Percentiles rank a stretch among this genome's conserved stretches.
These are phyloP conservation scores for Erpobdella octoculata DNA, from an alignment of 2,888 invertebrate genomes.

Conservation along the genomic window DNA sequence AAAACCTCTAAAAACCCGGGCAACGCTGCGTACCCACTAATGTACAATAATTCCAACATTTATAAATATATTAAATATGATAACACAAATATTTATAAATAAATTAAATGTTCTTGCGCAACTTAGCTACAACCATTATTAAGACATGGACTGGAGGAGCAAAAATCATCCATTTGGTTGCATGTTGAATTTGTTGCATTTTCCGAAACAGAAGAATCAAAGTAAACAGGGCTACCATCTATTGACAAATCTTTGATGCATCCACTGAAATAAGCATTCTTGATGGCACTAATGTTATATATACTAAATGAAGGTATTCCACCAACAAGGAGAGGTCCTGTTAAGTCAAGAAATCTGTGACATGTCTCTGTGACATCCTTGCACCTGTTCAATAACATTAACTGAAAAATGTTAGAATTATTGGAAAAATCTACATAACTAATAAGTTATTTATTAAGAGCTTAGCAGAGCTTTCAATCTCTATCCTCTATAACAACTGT, in stretches of 20 bases:
- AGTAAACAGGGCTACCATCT: constrained; percentile 76
- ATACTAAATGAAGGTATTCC: constrained; percentile 62
- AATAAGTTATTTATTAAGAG: background rate
- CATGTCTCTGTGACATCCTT: constrained; percentile 55
- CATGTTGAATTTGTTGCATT: constrained; percentile 63
- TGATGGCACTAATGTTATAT: constrained; percentile 14
- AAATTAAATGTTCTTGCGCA: too few relatives aligned
- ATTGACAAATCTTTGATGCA: constrained; percentile 81
- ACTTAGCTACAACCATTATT: constrained; percentile 30
- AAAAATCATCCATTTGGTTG: constrained; percentile 72
- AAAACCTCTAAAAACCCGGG: too few relatives aligned
- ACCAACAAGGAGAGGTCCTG: constrained; percentile 79
- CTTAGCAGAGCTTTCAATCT: background rate
- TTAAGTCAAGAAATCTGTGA: constrained; percentile 75
- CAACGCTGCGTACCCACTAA: too few relatives aligned
- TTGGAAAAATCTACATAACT: too few relatives aligned
- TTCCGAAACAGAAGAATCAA: constrained; percentile 58
- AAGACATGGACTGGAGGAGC: constrained; percentile 54
- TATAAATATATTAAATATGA: too few relatives aligned
- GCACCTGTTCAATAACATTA: constrained; percentile 52
- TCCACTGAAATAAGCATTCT: constrained; percentile 54
- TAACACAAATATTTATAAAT: too few relatives aligned
- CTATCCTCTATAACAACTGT: background rate
- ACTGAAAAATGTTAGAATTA: too few relatives aligned
- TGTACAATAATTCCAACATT: too few relatives aligned